Base-by-base conservation (phyloP, 2,113 vertebrate genomes). In the Athene noctua region DNA sequence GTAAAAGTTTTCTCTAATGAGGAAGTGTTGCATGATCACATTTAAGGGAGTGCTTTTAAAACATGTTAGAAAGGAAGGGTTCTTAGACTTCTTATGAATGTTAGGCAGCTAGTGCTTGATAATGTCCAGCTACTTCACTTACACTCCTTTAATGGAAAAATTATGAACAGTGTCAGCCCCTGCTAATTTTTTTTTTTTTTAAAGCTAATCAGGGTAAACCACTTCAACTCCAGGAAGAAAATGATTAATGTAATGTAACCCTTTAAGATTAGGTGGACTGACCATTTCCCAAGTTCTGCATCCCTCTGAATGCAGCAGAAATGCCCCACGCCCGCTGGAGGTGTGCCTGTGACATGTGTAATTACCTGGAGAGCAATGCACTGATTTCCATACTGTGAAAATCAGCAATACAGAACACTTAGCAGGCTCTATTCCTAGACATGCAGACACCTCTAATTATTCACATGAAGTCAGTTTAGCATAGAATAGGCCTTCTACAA, bases 1-100 rank as follows among this genome's bases (percentile, higher is more conserved):
- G 61, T 71, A 63, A 52, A 93, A 95, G 65, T 68, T 67, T 63
- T 86, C 88, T 66, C 47, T 95, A 96, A 93, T 9, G 54, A 96
- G 54, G 51, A 68, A 93, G 57, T 1, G 1, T 9, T 72, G 47
- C 0, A 0, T 30, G 80, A 94, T 13, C 66, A 51, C 68, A 68
- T 83, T 78, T 94, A 90, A 83, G 63, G 58, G 59, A 62, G 8
- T 40, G 23, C 44, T 90, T 94, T 86, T 66, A 78, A 83, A 92
- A 55, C 38, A 52, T 0, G 0, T 47, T 47, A 81, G 44, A 40
- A 91, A 91, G 54, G 49, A 91, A 67, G 30, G 19, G 36, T 52
- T 90, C 51, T 77, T 47, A 51, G 68, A 16, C n/a, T 57, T 74
- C 78, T 72, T 55, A 66, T 11, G 40, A 82, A 68, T 17, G n/a